These are phyloP conservation scores for Scaptomyza pallida DNA, from an alignment of 1,140 invertebrate genomes.

Conservation along the genomic window DNA sequence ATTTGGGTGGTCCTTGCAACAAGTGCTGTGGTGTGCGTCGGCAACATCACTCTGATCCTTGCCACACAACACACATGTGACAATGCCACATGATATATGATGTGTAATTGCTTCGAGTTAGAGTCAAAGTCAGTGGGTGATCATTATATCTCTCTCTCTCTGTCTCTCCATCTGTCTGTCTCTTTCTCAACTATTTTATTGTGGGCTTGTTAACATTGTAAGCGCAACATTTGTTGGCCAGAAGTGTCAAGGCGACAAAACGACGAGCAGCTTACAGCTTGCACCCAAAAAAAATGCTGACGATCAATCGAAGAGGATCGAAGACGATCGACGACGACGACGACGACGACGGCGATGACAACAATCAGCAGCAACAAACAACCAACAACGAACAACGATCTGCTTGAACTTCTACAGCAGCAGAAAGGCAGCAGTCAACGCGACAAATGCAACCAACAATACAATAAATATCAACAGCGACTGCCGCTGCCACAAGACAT, in stretches of 20 bases:
- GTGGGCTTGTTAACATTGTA: constrained; percentile 41
- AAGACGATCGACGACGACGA: constrained; percentile 62
- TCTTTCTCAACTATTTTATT: constrained; percentile 32
- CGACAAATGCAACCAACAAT: constrained; percentile 67
- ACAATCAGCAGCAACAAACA: constrained; percentile 75
- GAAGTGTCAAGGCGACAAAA: constrained; percentile 66
- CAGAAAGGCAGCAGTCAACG: constrained; percentile 55
- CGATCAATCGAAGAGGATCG: constrained; percentile 64
- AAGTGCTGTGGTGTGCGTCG: constrained; percentile 50
- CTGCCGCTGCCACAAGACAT: background rate
- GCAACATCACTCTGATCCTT: constrained; percentile 54
- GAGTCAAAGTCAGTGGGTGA: constrained; percentile 54
- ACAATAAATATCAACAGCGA: constrained; percentile 72
- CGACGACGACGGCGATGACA: constrained; percentile 58
- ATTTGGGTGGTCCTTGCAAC: constrained; percentile 47
- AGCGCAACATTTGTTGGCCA: constrained; percentile 34
- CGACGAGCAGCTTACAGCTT: constrained; percentile 22
- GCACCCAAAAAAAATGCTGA: constrained; percentile 29
- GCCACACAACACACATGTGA: constrained; percentile 59
- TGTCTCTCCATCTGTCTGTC: background rate
- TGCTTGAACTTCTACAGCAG: constrained; percentile 18
- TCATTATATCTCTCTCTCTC: background rate
- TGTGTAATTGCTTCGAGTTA: constrained; percentile 56
- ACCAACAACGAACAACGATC: constrained; percentile 40
- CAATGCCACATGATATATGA: constrained; percentile 67